Evolutionary conservation across 2,113 vertebrate species (phyloP).

Genomic region (Pelmatolapia mariae): DNA sequence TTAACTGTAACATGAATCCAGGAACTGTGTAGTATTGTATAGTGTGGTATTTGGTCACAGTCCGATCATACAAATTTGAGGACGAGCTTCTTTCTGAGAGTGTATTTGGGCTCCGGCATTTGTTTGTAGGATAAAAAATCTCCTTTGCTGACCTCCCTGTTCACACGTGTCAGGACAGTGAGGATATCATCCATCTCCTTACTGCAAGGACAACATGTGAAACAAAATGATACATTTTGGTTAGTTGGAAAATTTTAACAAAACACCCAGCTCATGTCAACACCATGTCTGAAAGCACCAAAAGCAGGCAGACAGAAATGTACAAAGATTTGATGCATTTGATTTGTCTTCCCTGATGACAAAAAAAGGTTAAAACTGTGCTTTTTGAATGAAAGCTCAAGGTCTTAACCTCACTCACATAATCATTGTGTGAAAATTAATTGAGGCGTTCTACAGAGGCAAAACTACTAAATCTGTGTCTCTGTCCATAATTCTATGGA

Average conservation of each 20-base stretch:
- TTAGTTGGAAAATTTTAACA: not conserved
- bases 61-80: constrained; percentile 45
- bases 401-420: too few relatives aligned
- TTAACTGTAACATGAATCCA: too few relatives aligned
- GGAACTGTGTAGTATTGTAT: not conserved
- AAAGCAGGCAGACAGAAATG: not conserved
- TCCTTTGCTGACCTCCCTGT: constrained; percentile 75
- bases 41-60: not conserved
- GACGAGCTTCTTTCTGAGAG: constrained; percentile 79
- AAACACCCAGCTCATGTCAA: not conserved
- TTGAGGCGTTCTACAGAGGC: fast-evolving
- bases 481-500: not conserved
- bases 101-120: constrained; percentile 85
- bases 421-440: not conserved
- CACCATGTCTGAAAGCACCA: not conserved
- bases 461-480: not conserved
- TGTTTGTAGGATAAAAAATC: constrained; percentile 50
- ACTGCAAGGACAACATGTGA: constrained; percentile 20
- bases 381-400: not conserved
- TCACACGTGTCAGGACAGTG: constrained; percentile 80
- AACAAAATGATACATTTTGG: not conserved
- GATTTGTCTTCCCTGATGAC: not conserved
- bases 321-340: not conserved
- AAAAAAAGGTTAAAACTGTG: not conserved
- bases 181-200: constrained; percentile 66